Conservation (phyloP, 2,797 vertebrate species). For the Aulostomus chinensis region DNA sequence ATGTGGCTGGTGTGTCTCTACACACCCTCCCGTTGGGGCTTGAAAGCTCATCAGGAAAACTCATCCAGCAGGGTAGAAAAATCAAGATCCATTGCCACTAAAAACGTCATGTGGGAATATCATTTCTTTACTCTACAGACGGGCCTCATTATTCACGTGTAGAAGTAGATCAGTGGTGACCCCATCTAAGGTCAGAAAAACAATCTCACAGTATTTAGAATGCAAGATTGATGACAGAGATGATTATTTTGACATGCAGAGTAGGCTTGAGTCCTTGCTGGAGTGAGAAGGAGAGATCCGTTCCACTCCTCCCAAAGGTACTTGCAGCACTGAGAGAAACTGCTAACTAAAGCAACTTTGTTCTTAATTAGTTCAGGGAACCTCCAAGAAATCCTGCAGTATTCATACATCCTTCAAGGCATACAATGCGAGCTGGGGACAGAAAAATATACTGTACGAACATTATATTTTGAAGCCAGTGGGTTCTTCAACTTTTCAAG, state of each 20-base stretch:
- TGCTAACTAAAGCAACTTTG: slow-evolving; percentile 57
- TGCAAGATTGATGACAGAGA: neutral
- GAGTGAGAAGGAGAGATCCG: slow-evolving; percentile 3
- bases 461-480: slow-evolving; percentile 44
- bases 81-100: neutral
- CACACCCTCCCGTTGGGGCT: neutral
- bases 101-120: slow-evolving; percentile 10
- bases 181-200: neutral
- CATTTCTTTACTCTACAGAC: neutral
- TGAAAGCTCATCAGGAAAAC: slow-evolving; percentile 10
- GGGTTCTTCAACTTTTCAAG: slow-evolving; percentile 35
- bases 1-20: slow-evolving; percentile 20
- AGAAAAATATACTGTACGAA: slow-evolving; percentile 41
- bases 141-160: neutral
- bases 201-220: neutral
- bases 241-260: neutral
- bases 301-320: slow-evolving; percentile 21
- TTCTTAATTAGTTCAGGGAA: slow-evolving; percentile 64
- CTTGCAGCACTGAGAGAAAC: slow-evolving; percentile 29
- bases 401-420: slow-evolving; percentile 58
- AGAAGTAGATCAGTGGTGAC: neutral
- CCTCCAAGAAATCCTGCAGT: slow-evolving; percentile 50
- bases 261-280: neutral
- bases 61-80: slow-evolving; percentile 1
- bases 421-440: slow-evolving; percentile 38